Conservation (phyloP, 2,888 invertebrate species). For the Orchestes rusci region DNA sequence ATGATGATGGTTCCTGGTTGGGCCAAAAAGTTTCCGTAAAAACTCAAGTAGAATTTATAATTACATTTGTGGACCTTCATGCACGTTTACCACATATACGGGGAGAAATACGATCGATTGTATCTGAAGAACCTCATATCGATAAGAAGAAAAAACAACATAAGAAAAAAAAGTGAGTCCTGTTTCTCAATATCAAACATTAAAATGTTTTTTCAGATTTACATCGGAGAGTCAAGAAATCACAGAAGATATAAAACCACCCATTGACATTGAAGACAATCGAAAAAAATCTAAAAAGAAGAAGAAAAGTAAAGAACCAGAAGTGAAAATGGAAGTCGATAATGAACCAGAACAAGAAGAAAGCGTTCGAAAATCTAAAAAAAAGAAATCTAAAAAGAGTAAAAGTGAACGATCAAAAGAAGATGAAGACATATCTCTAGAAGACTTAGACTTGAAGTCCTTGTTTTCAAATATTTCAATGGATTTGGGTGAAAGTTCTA, state of each 20-base stretch:
- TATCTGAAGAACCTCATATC: slow-evolving; percentile 33
- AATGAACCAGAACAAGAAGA: background rate
- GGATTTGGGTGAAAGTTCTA: background rate
- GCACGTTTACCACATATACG: slow-evolving; percentile 57
- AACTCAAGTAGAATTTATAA: slow-evolving; percentile 54
- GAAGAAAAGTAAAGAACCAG: slow-evolving; percentile 4
- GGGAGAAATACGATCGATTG: slow-evolving; percentile 45
- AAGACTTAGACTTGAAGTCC: slow-evolving; percentile 12
- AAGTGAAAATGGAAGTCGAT: slow-evolving; percentile 6
- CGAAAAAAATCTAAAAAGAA: background rate
- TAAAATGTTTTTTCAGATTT: no score
- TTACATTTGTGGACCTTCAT: slow-evolving; percentile 52
- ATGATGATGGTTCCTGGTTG: slow-evolving; percentile 48
- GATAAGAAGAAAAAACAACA: background rate
- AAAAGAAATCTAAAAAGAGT: slow-evolving; percentile 4
- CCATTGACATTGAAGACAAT: slow-evolving; percentile 1
- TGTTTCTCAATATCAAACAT: no score
- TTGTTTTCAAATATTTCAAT: slow-evolving; percentile 10
- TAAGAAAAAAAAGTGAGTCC: background rate
- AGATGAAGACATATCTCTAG: slow-evolving; percentile 9
- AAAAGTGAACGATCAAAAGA: background rate
- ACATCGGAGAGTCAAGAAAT: no score
- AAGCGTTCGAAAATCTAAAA: background rate
- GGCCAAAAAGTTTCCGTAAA: slow-evolving; percentile 52
- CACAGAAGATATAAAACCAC: background rate